phyloP scores from a whole-genome alignment of 2,113 vertebrate genomes.

The Nothobranchius kuhntae region DNA sequence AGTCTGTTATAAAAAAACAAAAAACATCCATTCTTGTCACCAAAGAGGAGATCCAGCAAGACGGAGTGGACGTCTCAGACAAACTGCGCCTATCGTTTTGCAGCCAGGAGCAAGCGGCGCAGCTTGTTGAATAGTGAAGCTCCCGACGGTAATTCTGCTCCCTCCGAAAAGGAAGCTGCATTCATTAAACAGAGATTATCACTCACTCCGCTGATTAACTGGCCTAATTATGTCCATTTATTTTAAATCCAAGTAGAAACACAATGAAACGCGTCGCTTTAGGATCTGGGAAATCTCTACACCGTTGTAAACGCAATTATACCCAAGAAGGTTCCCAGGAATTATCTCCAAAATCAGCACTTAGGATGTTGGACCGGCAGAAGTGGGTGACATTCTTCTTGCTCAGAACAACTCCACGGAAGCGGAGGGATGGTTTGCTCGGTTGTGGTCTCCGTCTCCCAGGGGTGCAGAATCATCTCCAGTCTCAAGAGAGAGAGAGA shows the following conservation, averaged over 20 bases:
- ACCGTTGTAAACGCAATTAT: neutral
- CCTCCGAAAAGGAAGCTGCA: conserved; percentile 22
- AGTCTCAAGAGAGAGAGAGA: conserved; percentile 11
- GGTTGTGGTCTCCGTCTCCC: conserved; percentile 52
- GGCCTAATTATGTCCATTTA: conserved; percentile 34
- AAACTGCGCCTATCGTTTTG: conserved; percentile 67
- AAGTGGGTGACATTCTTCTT: conserved; percentile 74
- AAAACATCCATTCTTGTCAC: conserved; percentile 58
- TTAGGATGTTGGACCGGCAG: conserved; percentile 58
- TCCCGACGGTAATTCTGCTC: conserved; percentile 31
- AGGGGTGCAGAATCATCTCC: conserved; percentile 56
- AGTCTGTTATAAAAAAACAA: conserved; percentile 40
- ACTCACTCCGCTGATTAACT: conserved; percentile 18
- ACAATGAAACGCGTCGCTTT: neutral
- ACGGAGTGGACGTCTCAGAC: conserved; percentile 44
- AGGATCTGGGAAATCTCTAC: conserved; percentile 23
- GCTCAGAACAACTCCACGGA: conserved; percentile 64
- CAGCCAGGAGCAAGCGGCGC: conserved; percentile 48
- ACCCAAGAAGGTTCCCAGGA: neutral
- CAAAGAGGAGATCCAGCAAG: conserved; percentile 71
- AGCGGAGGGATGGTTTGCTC: conserved; percentile 53
- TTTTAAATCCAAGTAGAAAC: conserved; percentile 27
- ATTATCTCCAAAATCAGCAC: conserved; percentile 14
- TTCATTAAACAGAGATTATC: conserved; percentile 48
- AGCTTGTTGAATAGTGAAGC: conserved; percentile 73